phyloP scores from a whole-genome alignment of 2,113 vertebrate genomes.

The Trichomycterus rosablanca region DNA sequence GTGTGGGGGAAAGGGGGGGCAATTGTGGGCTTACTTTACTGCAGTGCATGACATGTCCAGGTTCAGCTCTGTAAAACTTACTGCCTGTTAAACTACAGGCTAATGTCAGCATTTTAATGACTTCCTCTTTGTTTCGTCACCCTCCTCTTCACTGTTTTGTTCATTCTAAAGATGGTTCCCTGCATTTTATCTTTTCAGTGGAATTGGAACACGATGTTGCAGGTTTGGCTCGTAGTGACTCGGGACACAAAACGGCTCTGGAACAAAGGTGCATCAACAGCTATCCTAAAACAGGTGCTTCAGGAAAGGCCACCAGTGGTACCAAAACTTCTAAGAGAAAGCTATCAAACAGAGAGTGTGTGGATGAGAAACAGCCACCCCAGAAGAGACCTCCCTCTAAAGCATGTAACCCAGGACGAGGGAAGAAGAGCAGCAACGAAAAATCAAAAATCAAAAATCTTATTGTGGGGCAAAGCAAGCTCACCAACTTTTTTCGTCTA shows the following conservation, averaged over 20 bases:
- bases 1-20: conserved; percentile 59
- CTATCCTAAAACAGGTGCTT: conserved; percentile 56
- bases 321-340: conserved; percentile 76
- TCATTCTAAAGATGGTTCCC: too few relatives aligned
- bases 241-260: conserved; percentile 52
- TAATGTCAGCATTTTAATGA: conserved; percentile 62
- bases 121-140: conserved; percentile 21
- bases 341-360: conserved; percentile 63
- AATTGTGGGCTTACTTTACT: too few relatives aligned
- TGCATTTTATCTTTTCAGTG: conserved; percentile 48
- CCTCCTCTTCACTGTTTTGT: background rate
- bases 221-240: conserved; percentile 35
- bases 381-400: conserved; percentile 64
- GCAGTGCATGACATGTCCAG: conserved; percentile 63
- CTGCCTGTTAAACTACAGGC: conserved; percentile 50
- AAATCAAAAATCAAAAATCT: conserved; percentile 71
- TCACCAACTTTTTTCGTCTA: conserved; percentile 82
- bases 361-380: conserved; percentile 68
- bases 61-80: conserved; percentile 54
- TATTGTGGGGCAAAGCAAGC: conserved; percentile 81
- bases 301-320: conserved; percentile 56
- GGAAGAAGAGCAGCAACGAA: conserved; percentile 59
- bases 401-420: conserved; percentile 48
- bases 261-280: conserved; percentile 70
- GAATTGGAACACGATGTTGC: conserved; percentile 51